Evolutionary conservation across 2,888 invertebrate genomes (phyloP).

Genomic region (Drosophila atroscutellata): DNA sequence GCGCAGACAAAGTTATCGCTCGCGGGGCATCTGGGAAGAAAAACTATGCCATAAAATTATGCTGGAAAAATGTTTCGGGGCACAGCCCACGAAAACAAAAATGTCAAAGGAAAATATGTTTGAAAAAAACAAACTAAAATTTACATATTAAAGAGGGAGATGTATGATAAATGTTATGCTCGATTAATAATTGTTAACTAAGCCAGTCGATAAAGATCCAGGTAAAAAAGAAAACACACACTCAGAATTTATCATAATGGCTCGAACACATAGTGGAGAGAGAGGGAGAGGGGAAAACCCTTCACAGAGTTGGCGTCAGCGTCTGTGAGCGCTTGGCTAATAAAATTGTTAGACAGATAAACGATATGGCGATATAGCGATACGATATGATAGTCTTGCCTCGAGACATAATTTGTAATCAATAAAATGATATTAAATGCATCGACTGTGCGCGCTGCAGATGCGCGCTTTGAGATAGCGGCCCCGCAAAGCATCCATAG

Average conservation of each 20-base stretch:
- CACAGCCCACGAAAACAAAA: slow-evolving; percentile 44
- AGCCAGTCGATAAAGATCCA: slow-evolving; percentile 66
- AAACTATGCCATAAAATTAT: slow-evolving; percentile 48
- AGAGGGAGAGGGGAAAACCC: not conserved
- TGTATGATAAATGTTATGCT: slow-evolving; percentile 77
- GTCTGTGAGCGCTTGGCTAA: slow-evolving; percentile 49
- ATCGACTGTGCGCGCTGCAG: slow-evolving; percentile 49
- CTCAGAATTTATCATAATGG: slow-evolving; percentile 52
- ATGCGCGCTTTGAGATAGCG: slow-evolving; percentile 75
- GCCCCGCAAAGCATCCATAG: slow-evolving; percentile 25
- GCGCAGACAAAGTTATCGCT: slow-evolving; percentile 64
- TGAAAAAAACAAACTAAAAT: slow-evolving; percentile 32
- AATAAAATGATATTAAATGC: slow-evolving; percentile 71
- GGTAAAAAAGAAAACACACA: slow-evolving; percentile 26
- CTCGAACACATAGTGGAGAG: not conserved
- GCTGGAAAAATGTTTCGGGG: slow-evolving; percentile 46
- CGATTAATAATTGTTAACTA: slow-evolving; percentile 81
- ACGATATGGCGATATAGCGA: slow-evolving; percentile 62
- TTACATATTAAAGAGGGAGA: slow-evolving; percentile 59
- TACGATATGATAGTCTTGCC: slow-evolving; percentile 49
- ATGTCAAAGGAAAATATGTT: slow-evolving; percentile 34
- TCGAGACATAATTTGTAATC: slow-evolving; percentile 77
- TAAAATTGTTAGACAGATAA: slow-evolving; percentile 77
- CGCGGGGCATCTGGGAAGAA: slow-evolving; percentile 35
- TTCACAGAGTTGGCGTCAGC: slow-evolving; percentile 41